Percentiles rank a stretch among this genome's conserved stretches.
Conservation (phyloP, 2,797 vertebrate genomes). For the Pelodytes ibericus region DNA sequence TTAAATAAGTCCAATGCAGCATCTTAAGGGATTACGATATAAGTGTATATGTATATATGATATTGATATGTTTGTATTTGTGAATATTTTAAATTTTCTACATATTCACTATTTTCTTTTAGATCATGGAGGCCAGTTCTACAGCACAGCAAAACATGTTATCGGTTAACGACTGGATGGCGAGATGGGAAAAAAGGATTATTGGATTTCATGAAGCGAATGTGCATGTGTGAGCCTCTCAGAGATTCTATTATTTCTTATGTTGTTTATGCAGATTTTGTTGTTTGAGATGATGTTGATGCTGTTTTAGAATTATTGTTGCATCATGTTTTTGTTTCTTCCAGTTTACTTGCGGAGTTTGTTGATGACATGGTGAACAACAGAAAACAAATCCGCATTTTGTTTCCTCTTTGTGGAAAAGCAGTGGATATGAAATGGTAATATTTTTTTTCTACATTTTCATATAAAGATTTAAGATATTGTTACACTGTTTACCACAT, state of each 20-base stretch:
- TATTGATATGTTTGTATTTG: no score
- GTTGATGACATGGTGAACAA: conserved; percentile 78
- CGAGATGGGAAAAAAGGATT: conserved; percentile 75
- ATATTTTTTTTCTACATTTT: no score
- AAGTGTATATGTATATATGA: no score
- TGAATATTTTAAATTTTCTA: no score
- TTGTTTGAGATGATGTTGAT: no score
- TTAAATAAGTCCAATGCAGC: no score
- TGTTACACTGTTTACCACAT: no score
- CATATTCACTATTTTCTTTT: neutral
- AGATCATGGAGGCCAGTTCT: conserved; percentile 56
- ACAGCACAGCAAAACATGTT: conserved; percentile 72
- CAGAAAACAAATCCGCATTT: conserved; percentile 77
- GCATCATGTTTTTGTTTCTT: conserved; percentile 50
- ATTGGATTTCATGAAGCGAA: conserved; percentile 78
- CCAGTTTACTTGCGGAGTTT: conserved; percentile 80
- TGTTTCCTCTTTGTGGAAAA: conserved; percentile 96
- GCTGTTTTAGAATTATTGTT: no score
- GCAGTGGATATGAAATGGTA: conserved; percentile 97
- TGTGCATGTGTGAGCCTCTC: conserved; percentile 74
- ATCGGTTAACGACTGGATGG: conserved; percentile 80
- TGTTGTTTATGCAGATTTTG: neutral
- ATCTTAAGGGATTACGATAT: no score
- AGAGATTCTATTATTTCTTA: neutral
- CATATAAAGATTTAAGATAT: no score